Evolutionary conservation across 1,140 invertebrate species (phyloP).

Genomic region (Cyrtorhinus lividipennis): DNA sequence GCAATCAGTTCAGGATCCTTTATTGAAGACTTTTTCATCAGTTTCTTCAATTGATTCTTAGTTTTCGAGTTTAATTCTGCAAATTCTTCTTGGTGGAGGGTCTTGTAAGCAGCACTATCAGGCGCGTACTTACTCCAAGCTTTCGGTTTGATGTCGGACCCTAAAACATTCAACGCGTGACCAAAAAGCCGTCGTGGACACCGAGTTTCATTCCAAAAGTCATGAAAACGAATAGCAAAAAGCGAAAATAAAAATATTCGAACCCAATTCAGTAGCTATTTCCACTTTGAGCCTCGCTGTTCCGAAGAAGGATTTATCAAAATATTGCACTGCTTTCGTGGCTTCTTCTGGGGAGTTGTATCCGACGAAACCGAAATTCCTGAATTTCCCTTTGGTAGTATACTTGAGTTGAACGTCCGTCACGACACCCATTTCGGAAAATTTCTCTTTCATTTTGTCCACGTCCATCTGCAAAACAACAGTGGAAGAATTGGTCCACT

Average conservation of each 20-base stretch:
- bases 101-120: constrained; percentile 49
- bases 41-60: constrained; percentile 27
- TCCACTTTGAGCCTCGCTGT: constrained; percentile 66
- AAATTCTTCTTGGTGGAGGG: constrained; percentile 30
- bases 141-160: constrained; percentile 72
- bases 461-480: constrained; percentile 39
- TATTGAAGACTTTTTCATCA: constrained; percentile 9
- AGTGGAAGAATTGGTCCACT: neutral
- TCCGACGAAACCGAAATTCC: constrained; percentile 85
- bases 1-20: constrained; percentile 26
- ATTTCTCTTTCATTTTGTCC: constrained; percentile 56
- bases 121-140: constrained; percentile 75
- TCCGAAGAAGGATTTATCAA: constrained; percentile 71
- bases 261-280: constrained; percentile 53
- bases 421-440: constrained; percentile 63
- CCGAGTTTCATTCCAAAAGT: neutral
- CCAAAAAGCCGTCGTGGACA: constrained; percentile 4
- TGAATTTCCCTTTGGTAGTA: constrained; percentile 75
- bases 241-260: neutral
- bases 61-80: neutral
- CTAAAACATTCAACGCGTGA: constrained; percentile 24
- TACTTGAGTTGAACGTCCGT: constrained; percentile 89
- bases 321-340: constrained; percentile 52
- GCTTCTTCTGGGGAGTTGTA: constrained; percentile 69
- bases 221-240: constrained; percentile 7